Percentiles rank a stretch among this genome's conserved stretches.
Conservation (phyloP, 1,140 invertebrate species). For the Conus ventricosus region DNA sequence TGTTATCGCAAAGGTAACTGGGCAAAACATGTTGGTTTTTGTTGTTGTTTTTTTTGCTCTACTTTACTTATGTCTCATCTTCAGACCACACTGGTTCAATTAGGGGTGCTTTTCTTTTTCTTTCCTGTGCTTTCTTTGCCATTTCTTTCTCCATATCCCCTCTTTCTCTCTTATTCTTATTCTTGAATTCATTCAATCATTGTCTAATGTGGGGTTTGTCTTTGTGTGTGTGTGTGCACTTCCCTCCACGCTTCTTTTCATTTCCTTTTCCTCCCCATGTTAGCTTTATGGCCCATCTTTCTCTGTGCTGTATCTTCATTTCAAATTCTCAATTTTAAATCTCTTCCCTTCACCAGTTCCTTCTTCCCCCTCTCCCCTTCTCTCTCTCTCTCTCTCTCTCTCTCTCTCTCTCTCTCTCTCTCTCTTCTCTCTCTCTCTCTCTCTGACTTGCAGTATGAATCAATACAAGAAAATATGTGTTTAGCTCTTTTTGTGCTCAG, state of each 20-base stretch:
- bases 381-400: constrained; percentile 1
- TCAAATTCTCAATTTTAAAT: neutral
- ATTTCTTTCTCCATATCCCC: neutral
- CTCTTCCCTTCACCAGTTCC: neutral
- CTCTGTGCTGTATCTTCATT: neutral
- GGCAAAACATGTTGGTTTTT: neutral
- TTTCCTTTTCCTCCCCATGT: neutral
- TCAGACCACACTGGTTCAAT: too few relatives aligned
- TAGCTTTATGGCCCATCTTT: neutral
- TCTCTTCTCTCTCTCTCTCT: neutral
- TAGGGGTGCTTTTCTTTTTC: too few relatives aligned
- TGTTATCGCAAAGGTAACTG: constrained; percentile 37
- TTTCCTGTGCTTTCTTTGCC: neutral
- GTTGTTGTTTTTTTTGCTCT: neutral
- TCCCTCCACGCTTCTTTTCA: too few relatives aligned
- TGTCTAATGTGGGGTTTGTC: too few relatives aligned
- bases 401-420: neutral
- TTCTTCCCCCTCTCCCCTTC: neutral
- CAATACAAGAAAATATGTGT: too few relatives aligned
- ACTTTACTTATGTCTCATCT: too few relatives aligned
- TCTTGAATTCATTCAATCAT: neutral
- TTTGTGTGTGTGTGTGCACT: too few relatives aligned
- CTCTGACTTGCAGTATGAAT: too few relatives aligned
- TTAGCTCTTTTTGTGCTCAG: too few relatives aligned
- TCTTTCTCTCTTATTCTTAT: neutral